phyloP scores from a whole-genome alignment of 2,888 invertebrate species.

The Luperina testacea region DNA sequence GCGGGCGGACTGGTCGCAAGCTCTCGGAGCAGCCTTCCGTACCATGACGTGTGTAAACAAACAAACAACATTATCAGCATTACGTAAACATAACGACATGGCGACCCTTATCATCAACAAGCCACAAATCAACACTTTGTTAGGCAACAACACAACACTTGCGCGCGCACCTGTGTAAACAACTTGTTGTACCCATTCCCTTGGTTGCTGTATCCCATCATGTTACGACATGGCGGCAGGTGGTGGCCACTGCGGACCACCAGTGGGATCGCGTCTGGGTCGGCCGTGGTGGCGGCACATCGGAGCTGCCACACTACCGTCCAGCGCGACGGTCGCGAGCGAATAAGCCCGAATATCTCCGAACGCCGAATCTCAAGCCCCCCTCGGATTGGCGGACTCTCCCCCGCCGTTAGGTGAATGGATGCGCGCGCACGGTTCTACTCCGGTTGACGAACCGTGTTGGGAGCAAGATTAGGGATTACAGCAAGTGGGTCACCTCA shows the following conservation, averaged over 20 bases:
- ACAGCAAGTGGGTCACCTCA: constrained; percentile 76
- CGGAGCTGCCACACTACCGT: constrained; percentile 74
- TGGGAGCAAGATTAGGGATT: constrained; percentile 70
- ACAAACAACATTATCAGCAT: constrained; percentile 64
- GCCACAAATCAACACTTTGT: constrained; percentile 59
- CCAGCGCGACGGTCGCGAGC: constrained; percentile 76
- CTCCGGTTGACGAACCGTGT: constrained; percentile 67
- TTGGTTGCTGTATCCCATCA: constrained; percentile 94
- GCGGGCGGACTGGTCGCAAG: constrained; percentile 22
- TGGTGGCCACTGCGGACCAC: constrained; percentile 88
- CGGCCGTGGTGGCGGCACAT: constrained; percentile 85
- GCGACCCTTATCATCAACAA: constrained; percentile 62
- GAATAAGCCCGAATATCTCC: constrained; percentile 71
- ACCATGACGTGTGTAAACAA: constrained; percentile 61
- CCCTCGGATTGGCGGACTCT: constrained; percentile 51
- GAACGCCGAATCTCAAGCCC: constrained; percentile 52
- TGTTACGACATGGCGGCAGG: constrained; percentile 91
- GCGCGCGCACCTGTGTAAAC: constrained; percentile 93
- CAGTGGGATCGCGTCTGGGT: constrained; percentile 88
- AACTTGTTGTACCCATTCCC: constrained; percentile 95
- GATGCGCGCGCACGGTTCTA: constrained; percentile 83
- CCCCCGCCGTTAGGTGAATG: constrained; percentile 76
- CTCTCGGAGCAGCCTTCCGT: constrained; percentile 6
- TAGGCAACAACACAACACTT: constrained; percentile 65
- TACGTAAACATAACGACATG: constrained; percentile 63